Conservation (phyloP, 2,113 vertebrate genomes). For the Bubo bubo region DNA sequence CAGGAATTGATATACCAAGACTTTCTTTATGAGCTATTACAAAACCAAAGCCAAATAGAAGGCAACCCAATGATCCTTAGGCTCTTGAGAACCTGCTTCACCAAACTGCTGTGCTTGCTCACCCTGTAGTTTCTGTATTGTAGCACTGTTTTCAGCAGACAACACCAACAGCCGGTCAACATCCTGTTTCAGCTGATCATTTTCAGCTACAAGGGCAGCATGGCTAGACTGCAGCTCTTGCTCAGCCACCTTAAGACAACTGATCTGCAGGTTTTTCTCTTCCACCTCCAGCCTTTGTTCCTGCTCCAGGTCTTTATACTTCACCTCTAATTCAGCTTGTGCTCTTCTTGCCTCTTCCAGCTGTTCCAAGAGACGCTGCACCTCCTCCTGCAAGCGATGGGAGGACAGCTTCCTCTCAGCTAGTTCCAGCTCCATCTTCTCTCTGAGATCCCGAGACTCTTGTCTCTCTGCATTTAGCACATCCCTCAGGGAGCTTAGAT, state of each 20-base stretch:
- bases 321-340: slow-evolving; percentile 60
- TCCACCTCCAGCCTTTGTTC: slow-evolving; percentile 63
- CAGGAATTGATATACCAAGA: not conserved
- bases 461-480: slow-evolving; percentile 74
- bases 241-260: slow-evolving; percentile 25
- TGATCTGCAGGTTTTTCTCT: slow-evolving; percentile 48
- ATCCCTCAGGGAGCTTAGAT: slow-evolving; percentile 69
- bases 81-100: not conserved
- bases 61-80: not conserved
- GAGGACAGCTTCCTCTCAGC: slow-evolving; percentile 59
- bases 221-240: not conserved
- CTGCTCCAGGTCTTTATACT: slow-evolving; percentile 61
- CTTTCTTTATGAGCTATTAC: not conserved
- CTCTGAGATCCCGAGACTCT: slow-evolving; percentile 9
- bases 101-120: not conserved
- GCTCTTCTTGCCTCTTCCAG: slow-evolving; percentile 67
- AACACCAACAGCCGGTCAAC: not conserved
- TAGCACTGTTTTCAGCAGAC: not conserved
- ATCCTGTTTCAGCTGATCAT: slow-evolving; percentile 10
- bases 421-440: slow-evolving; percentile 75
- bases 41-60: not conserved
- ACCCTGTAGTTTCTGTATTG: slow-evolving; percentile 76
- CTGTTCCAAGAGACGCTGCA: slow-evolving; percentile 68
- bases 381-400: slow-evolving; percentile 69
- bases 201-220: slow-evolving; percentile 26